These are phyloP conservation scores for Montifringilla adamsi DNA, from an alignment of 2,113 vertebrate genomes.

Conservation along the genomic window DNA sequence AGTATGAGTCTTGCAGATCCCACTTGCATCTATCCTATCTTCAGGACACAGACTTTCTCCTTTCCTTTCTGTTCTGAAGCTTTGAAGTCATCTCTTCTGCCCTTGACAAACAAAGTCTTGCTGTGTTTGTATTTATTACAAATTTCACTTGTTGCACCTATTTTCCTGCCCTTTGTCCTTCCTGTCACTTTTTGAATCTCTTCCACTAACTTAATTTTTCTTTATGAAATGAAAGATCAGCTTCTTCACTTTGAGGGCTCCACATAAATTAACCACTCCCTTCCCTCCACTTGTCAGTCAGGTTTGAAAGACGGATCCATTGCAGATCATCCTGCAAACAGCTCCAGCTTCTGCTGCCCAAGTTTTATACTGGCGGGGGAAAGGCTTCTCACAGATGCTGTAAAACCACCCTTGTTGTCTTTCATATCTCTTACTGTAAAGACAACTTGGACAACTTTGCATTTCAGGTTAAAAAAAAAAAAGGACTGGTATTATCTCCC, in stretches of 20 bases:
- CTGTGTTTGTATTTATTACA: not conserved
- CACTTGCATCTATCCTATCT: not conserved
- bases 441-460: not conserved
- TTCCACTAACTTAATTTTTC: not conserved
- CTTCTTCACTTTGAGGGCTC: not conserved
- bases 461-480: not conserved
- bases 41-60: not conserved
- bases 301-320: not conserved
- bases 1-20: not conserved
- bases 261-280: not conserved
- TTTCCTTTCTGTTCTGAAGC: not conserved
- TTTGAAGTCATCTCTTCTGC: not conserved
- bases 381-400: not conserved
- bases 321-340: not conserved
- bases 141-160: not conserved
- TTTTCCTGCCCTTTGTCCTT: not conserved
- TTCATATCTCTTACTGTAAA: not conserved
- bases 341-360: not conserved
- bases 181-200: not conserved
- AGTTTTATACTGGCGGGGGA: not conserved
- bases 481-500: not conserved
- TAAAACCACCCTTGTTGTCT: not conserved
- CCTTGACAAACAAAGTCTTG: not conserved
- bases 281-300: not conserved
- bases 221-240: not conserved